A percentile compares a stretch with the other conserved stretches of the same genome.
These are phyloP conservation scores for Fregata magnificens DNA, from an alignment of 2,113 vertebrate genomes.

Conservation along the genomic window DNA sequence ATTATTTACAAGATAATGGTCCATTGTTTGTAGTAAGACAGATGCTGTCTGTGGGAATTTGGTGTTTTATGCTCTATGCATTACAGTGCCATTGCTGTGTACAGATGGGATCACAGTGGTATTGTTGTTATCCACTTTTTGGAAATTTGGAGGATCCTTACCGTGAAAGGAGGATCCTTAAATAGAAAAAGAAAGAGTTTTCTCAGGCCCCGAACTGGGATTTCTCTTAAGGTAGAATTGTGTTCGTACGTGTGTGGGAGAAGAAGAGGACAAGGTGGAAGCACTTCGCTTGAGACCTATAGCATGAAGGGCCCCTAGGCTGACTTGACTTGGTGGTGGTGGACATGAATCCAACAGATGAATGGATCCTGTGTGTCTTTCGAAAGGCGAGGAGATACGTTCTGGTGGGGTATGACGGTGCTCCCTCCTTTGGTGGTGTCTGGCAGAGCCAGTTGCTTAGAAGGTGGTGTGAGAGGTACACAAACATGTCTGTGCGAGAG, in stretches of 20 bases:
- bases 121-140: conserved; percentile 65
- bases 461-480: not conserved
- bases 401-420: not conserved
- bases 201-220: not conserved
- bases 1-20: conserved; percentile 87
- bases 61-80: conserved; percentile 75
- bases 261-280: not conserved
- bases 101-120: conserved; percentile 76
- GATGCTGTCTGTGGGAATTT: conserved; percentile 84
- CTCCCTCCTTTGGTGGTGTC: not conserved
- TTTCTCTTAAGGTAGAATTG: conserved; percentile 22
- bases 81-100: conserved; percentile 70
- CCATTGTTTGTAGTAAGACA: conserved; percentile 83
- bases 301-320: not conserved
- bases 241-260: rapidly evolving
- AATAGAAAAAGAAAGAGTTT: not conserved
- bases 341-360: not conserved
- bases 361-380: not conserved
- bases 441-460: not conserved
- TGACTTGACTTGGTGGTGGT: not conserved
- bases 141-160: conserved; percentile 64
- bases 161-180: conserved; percentile 6
- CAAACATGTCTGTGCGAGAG: not conserved
- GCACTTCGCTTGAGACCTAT: not conserved
- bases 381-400: not conserved